Evolutionary conservation across 2,888 invertebrate species (phyloP), one percentile per base, ranked within the genome.

Genomic region (Orchesellides sinensis): DNA sequence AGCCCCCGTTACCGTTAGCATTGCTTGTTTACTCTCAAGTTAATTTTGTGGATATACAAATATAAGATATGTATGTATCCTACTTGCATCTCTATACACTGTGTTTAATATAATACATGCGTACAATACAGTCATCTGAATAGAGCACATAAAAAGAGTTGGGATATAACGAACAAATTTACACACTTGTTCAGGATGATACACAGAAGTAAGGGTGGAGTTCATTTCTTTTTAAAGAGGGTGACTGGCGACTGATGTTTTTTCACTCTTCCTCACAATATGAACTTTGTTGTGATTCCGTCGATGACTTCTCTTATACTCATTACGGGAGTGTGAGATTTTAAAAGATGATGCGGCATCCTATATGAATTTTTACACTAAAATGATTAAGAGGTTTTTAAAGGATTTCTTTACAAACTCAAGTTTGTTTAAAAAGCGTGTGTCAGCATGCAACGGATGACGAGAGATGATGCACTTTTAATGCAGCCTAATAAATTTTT

Each of bases 1-100:
- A 79, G 79, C 83, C 83, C 79, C 78, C 73, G 74, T 83, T 83
- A 83, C 83, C 83, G 83, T 83, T 83, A 83, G 49, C 40, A 73
- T 59, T 61, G 73, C 47, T 73, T 80, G 40, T 66, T 74, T 81
- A 63, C 69, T 27, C 49, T 56, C 25, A 63, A 74, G 47, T 61
- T 40, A 45, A 54, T 40, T 56, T 52, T 52, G 35, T 21, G 19
- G 5, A 40, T 19, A 29, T 19, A n/a, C 19, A 14, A 70, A 29
- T 68, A 68, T 32, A 66, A 70, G 25, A 70, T n/a, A 35, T 69
- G 47, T 52, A 47, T 25, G n/a, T 29, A 68, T 29, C 35, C 52
- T 52, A 21, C 4, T 21, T 52, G 19, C 19, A 3, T 52, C n/a
- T 52, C 2, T 8, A 17, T 8, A 19, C 19, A 3, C 6, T 8